Percentiles rank a stretch among this genome's conserved stretches.
These are phyloP conservation scores for Lepus townsendii DNA, from an alignment of 2,797 vertebrate genomes.

Conservation along the genomic window DNA sequence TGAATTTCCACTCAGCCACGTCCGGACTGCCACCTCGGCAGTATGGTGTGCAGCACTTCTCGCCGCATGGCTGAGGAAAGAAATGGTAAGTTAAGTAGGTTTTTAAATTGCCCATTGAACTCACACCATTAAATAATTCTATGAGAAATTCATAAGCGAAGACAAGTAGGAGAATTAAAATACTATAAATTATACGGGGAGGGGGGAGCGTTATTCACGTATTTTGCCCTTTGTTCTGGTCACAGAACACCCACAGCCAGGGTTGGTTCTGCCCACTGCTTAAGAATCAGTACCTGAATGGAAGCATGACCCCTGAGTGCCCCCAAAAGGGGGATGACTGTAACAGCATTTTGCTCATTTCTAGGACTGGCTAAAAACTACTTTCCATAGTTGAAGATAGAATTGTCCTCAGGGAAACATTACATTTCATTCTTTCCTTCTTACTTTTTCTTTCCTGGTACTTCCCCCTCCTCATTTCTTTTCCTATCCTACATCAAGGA, in stretches of 20 bases:
- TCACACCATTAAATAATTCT: conserved; percentile 82
- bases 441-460: neutral
- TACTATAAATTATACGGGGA: neutral
- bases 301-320: conserved; percentile 60
- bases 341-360: conserved; percentile 53
- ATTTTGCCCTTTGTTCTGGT: conserved; percentile 56
- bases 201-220: neutral
- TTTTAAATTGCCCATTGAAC: conserved; percentile 81
- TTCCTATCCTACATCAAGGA: neutral
- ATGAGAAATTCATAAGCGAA: conserved; percentile 70
- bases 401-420: neutral
- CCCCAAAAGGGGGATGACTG: conserved; percentile 65
- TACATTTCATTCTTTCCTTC: neutral
- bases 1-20: conserved; percentile 57
- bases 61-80: conserved; percentile 33
- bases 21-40: conserved; percentile 43
- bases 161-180: conserved; percentile 70
- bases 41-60: neutral
- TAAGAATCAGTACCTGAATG: conserved; percentile 36
- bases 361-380: neutral
- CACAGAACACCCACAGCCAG: neutral
- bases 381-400: neutral
- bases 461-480: neutral
- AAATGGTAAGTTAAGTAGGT: conserved; percentile 75
- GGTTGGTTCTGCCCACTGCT: conserved; percentile 3